A percentile compares a stretch with the other conserved stretches of the same genome.
Conservation (phyloP, 2,888 invertebrate species). For the Anodontia alba region DNA sequence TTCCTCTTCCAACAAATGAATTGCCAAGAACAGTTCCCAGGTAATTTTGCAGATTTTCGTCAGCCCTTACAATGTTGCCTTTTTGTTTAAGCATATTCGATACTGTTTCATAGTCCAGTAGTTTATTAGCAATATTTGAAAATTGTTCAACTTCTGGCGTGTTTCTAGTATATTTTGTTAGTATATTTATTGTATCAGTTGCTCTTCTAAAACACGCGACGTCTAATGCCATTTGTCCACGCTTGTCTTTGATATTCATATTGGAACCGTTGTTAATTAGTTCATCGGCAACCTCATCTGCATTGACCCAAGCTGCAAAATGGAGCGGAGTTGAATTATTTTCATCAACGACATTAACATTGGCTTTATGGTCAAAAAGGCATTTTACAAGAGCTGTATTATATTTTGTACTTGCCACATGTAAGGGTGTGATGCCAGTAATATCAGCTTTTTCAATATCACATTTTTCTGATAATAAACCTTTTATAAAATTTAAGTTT, state of each 20-base stretch:
- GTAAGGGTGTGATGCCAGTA: conserved; percentile 26
- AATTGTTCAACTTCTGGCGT: conserved; percentile 3
- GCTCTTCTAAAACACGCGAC: conserved; percentile 21
- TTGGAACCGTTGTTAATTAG: conserved; percentile 34
- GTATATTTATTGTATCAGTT: not conserved
- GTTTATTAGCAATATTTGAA: conserved; percentile 26
- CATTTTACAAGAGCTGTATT: conserved; percentile 12
- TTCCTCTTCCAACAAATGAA: conserved; percentile 26
- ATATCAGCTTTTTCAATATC: conserved; percentile 22
- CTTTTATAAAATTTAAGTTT: conserved; percentile 15
- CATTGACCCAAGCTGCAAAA: conserved; percentile 39
- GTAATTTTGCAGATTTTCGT: conserved; percentile 1
- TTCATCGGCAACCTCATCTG: conserved; percentile 16
- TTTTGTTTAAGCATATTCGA: conserved; percentile 23
- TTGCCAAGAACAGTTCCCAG: conserved; percentile 16
- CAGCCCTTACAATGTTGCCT: conserved; percentile 1
- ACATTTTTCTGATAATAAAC: conserved; percentile 25
- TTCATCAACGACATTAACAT: conserved; percentile 28
- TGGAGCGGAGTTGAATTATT: conserved; percentile 41
- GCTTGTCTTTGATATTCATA: conserved; percentile 5
- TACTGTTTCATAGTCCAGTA: conserved; percentile 17
- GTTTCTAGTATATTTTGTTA: not conserved
- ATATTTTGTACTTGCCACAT: conserved; percentile 19
- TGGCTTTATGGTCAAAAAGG: conserved; percentile 35
- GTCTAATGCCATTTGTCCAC: conserved; percentile 31